phyloP scores from a whole-genome alignment of 2,888 invertebrate genomes.

The Oscheius myriophilus region DNA sequence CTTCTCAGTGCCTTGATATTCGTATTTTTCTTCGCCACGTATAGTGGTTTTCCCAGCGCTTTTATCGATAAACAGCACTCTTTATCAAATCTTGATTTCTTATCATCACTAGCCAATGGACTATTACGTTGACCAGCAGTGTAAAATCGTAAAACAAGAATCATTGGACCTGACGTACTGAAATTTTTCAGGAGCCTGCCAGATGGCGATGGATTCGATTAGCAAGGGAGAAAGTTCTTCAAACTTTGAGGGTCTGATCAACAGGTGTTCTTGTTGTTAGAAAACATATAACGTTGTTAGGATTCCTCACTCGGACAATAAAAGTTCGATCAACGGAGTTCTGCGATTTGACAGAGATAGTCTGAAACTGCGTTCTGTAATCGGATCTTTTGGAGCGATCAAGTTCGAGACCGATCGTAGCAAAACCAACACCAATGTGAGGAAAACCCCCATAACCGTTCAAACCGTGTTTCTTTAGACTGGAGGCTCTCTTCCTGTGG shows the following conservation, averaged over 20 bases:
- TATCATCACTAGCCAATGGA: too few relatives aligned
- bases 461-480: conserved; percentile 2
- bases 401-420: not conserved
- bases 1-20: too few relatives aligned
- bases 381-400: conserved; percentile 13
- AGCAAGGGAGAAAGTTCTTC: too few relatives aligned
- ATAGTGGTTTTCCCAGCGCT: too few relatives aligned
- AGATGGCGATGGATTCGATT: too few relatives aligned
- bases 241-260: not conserved
- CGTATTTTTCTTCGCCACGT: too few relatives aligned
- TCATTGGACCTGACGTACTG: too few relatives aligned
- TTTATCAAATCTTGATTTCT: too few relatives aligned
- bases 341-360: conserved; percentile 15
- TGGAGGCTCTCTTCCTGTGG: conserved; percentile 46
- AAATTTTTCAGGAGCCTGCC: too few relatives aligned
- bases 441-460: not conserved
- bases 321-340: not conserved
- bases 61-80: too few relatives aligned
- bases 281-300: not conserved
- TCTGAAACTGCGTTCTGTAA: conserved; percentile 2
- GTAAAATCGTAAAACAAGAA: too few relatives aligned
- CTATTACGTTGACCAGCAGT: too few relatives aligned
- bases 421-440: not conserved
- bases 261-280: not conserved
- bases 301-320: not conserved